phyloP scores from a whole-genome alignment of 2,113 vertebrate species.

The Mastomys coucha region DNA sequence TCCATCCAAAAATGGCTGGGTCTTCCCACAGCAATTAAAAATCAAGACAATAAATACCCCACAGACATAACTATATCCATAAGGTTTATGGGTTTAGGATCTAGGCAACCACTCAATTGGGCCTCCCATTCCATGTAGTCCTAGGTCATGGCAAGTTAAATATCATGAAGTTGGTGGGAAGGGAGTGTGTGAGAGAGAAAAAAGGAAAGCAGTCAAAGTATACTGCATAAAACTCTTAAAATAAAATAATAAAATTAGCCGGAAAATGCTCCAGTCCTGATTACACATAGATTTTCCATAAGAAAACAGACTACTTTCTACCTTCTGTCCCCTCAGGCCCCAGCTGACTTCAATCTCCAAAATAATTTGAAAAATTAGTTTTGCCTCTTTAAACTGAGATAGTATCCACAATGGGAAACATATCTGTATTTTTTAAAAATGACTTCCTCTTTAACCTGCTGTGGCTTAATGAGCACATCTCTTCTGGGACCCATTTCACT shows the following conservation, averaged over 20 bases:
- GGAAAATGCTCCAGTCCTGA: background rate
- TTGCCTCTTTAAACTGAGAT: background rate
- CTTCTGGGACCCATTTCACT: background rate
- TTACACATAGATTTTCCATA: background rate
- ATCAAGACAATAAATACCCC: background rate
- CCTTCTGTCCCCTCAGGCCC: background rate
- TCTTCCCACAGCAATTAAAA: background rate
- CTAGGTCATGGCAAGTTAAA: background rate
- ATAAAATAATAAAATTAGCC: background rate
- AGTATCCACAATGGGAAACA: background rate
- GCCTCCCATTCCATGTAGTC: background rate
- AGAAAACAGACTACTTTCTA: background rate
- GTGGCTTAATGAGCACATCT: background rate
- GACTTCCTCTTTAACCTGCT: background rate
- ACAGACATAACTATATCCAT: background rate
- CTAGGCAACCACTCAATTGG: background rate
- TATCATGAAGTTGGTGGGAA: background rate
- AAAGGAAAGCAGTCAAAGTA: background rate
- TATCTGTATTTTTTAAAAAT: background rate
- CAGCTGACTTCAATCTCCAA: background rate
- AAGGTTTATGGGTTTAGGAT: too few species aligned
- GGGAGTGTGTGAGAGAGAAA: background rate
- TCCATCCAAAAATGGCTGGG: background rate
- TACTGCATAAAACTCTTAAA: background rate
- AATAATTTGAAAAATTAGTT: background rate